Conservation (phyloP, 1,140 invertebrate species). For the Drosophila sproati region DNA sequence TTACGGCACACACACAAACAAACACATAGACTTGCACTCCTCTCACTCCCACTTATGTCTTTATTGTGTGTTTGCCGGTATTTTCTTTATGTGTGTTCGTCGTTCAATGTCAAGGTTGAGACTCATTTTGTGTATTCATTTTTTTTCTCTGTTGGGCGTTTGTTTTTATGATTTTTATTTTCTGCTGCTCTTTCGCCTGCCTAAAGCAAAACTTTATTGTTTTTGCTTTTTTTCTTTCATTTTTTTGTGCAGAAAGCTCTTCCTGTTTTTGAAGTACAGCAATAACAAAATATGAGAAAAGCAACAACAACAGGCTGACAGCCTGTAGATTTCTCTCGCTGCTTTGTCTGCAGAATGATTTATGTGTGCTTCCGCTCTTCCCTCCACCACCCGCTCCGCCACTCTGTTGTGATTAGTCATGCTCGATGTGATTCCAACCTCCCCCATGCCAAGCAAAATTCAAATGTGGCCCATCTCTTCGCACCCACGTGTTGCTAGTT, state of each 20-base stretch:
- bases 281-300: not conserved
- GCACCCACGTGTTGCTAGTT: slow-evolving; percentile 21
- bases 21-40: slow-evolving; percentile 7
- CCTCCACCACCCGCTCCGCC: not conserved
- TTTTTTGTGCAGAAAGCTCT: slow-evolving; percentile 71
- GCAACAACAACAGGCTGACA: slow-evolving; percentile 9
- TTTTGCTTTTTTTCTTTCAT: slow-evolving; percentile 4
- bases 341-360: slow-evolving; percentile 65
- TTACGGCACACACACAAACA: not conserved
- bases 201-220: slow-evolving; percentile 26
- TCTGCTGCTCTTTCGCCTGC: slow-evolving; percentile 50
- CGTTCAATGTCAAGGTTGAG: slow-evolving; percentile 79
- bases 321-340: slow-evolving; percentile 34
- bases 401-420: slow-evolving; percentile 41
- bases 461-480: slow-evolving; percentile 32
- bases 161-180: slow-evolving; percentile 63
- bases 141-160: slow-evolving; percentile 49
- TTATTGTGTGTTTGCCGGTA: slow-evolving; percentile 59
- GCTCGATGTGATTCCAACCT: slow-evolving; percentile 18
- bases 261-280: slow-evolving; percentile 56
- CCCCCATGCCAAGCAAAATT: slow-evolving; percentile 8
- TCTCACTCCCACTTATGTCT: slow-evolving; percentile 27
- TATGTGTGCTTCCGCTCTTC: not conserved
- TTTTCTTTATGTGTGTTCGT: slow-evolving; percentile 59
- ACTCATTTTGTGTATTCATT: slow-evolving; percentile 71